A percentile compares a stretch with the other conserved stretches of the same genome.
Evolutionary conservation across 1,140 invertebrate species (phyloP).

Genomic region (Stegodyphus mimosarum): DNA sequence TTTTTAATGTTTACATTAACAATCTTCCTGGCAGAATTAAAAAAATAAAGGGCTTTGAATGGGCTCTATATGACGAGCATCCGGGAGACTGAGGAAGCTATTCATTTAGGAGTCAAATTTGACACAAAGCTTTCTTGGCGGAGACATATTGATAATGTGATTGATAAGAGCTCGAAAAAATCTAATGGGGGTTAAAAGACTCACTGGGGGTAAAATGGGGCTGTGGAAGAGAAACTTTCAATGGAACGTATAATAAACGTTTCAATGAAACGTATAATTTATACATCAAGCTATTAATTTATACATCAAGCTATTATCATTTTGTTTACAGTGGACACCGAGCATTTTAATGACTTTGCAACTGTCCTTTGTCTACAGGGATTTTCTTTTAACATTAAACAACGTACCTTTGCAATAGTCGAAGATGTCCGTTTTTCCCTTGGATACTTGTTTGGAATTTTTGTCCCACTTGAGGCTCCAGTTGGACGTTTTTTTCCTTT

Average conservation of each 20-base stretch:
- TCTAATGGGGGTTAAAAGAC: background rate
- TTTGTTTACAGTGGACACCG: too few relatives aligned
- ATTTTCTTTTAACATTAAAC: too few relatives aligned
- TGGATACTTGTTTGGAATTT: too few relatives aligned
- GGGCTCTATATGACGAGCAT: background rate
- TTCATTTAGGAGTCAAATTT: background rate
- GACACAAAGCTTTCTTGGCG: background rate
- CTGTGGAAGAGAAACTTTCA: background rate
- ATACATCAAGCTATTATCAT: too few relatives aligned
- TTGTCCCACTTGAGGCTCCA: too few relatives aligned
- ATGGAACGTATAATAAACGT: background rate
- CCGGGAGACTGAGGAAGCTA: background rate
- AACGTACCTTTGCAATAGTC: too few relatives aligned
- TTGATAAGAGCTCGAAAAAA: background rate
- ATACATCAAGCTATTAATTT: background rate
- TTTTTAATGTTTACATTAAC: background rate
- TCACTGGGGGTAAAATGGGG: conserved; percentile 2
- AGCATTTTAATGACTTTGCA: too few relatives aligned
- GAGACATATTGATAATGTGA: conserved; percentile 1
- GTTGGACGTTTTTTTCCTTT: too few relatives aligned
- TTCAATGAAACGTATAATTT: background rate
- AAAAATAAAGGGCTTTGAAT: background rate
- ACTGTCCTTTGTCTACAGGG: too few relatives aligned
- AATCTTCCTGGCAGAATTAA: background rate
- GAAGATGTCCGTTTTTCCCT: too few relatives aligned